Percentiles rank a stretch among this genome's conserved stretches.
Conservation (phyloP, 2,888 invertebrate species). For the Hyposoter dolosus region DNA sequence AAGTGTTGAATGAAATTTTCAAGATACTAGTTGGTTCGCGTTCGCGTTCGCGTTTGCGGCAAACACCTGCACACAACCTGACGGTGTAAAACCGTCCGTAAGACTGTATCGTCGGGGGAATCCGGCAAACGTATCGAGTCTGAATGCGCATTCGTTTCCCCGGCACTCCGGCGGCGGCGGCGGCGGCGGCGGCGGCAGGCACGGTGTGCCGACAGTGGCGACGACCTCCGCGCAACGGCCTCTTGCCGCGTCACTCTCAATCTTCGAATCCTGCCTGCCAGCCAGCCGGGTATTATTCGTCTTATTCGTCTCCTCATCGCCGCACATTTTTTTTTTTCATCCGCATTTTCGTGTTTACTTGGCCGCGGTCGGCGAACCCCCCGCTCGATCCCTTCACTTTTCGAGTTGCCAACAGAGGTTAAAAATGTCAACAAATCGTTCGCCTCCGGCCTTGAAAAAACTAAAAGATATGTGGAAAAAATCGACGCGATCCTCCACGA, state of each 20-base stretch:
- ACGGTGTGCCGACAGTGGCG: slow-evolving; percentile 72
- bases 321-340: neutral
- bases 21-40: no score
- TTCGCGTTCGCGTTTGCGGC: neutral
- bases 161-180: slow-evolving; percentile 66
- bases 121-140: slow-evolving; percentile 66
- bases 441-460: no score
- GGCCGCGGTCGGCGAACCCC: neutral
- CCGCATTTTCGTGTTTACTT: neutral
- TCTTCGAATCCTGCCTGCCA: neutral
- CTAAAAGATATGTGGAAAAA: no score
- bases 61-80: slow-evolving; percentile 70
- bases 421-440: no score
- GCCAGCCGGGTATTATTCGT: neutral
- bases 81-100: slow-evolving; percentile 76
- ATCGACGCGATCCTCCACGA: no score
- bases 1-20: no score
- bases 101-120: slow-evolving; percentile 74
- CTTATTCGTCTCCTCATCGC: neutral
- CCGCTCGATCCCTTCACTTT: no score
- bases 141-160: slow-evolving; percentile 79
- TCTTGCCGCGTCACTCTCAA: slow-evolving; percentile 57
- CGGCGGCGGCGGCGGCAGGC: slow-evolving; percentile 68
- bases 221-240: slow-evolving; percentile 64
- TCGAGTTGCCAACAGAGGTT: no score